Base-by-base conservation (phyloP, 2,113 vertebrate species). In the Poeciliopsis retropinna region DNA sequence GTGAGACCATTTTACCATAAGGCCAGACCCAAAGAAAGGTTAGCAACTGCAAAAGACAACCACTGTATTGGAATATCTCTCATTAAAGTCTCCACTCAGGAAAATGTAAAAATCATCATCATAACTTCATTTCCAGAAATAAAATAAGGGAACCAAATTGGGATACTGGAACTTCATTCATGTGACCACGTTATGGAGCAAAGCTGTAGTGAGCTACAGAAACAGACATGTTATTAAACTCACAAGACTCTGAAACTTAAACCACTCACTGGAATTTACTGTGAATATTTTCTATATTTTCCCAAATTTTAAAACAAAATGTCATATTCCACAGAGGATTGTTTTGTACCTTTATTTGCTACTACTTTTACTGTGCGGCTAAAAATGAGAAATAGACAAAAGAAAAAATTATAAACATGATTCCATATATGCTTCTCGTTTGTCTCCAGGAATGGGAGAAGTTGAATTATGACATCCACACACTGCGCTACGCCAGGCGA, bases 401-500 rank as follows among this genome's bases (percentile, higher is more conserved):
- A 47, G 5, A 47, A 1, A 1, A 47, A 47, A 15, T 17, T 19
- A 19, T 6, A 47, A 47, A 1, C 44, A 19, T 47, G 44, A 47
- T 47, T 62, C 2, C 3, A 47, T 29, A 11, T 27, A n/a, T 63
- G 32, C 72, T 5, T 57, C 77, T 34, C 80, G 27, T 77, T 62
- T 81, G 12, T 54, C 44, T 72, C 1, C 37, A 98, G 97, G 96
- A 97, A 76, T 98, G 97, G 97, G 97, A 98, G 77, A 97, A 97
- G 90, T 94, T 98, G 86, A 98, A 97, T 85, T 97, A 96, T 30
- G 96, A 98, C 75, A 98, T 98, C 73, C 94, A 97, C 39, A 91
- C 92, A 0, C 83, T 98, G 73, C 87, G 95, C 57, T 96, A 95
- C 75, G 83, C 94, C 44, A 91, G 93, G 64, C 94, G 95, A 73